Evolutionary conservation across 2,113 vertebrate species (phyloP).

Genomic region (Rutilus rutilus): DNA sequence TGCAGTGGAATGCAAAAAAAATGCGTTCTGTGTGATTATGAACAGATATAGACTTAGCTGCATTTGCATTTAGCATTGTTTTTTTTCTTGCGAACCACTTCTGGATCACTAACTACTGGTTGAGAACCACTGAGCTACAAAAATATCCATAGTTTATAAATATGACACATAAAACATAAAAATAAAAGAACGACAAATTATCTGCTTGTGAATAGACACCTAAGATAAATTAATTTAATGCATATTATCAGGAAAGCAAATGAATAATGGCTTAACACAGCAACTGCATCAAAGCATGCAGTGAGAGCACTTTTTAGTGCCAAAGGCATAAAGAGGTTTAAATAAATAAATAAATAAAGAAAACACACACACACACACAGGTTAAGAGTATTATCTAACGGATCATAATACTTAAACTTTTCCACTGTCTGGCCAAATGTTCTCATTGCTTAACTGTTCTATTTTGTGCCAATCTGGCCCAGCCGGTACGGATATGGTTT

Average conservation of each 20-base stretch:
- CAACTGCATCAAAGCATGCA: constrained; percentile 36
- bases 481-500: too few relatives aligned
- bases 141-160: background rate
- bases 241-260: constrained; percentile 4
- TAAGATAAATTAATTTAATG: background rate
- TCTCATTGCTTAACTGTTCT: too few relatives aligned
- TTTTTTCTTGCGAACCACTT: background rate
- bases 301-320: constrained; percentile 45
- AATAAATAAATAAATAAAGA: background rate
- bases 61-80: too few relatives aligned
- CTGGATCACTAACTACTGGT: background rate
- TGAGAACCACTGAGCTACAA: background rate
- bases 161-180: too few relatives aligned
- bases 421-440: too few relatives aligned
- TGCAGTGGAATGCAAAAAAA: too few relatives aligned
- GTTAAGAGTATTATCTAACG: constrained; percentile 56
- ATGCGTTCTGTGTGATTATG: too few relatives aligned
- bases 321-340: constrained; percentile 60
- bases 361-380: background rate
- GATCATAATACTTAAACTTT: constrained; percentile 35
- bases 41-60: too few relatives aligned
- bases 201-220: background rate
- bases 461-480: too few relatives aligned
- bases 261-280: constrained; percentile 40
- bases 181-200: background rate